Evolutionary conservation across 2,888 invertebrate genomes (phyloP).

Genomic region (Latrodectus hesperus): DNA sequence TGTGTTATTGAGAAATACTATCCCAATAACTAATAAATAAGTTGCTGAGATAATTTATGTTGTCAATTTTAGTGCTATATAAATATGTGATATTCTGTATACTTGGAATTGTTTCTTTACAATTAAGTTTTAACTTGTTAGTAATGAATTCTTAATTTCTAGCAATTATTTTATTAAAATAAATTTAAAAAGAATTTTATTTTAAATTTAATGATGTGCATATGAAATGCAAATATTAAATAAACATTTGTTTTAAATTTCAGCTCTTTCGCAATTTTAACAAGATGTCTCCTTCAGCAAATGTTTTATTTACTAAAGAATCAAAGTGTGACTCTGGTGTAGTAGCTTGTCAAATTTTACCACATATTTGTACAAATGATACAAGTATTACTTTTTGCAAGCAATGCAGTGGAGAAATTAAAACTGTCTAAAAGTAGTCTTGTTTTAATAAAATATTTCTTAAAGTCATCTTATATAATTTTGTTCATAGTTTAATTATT

Average conservation of each 20-base stretch:
- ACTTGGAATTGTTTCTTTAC: background rate
- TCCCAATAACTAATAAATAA: background rate
- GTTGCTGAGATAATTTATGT: background rate
- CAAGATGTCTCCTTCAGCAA: background rate
- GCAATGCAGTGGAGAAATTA: constrained; percentile 40
- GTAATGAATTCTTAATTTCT: too few relatives aligned
- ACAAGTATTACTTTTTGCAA: constrained; percentile 10
- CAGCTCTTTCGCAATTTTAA: constrained; percentile 10
- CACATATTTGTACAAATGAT: constrained; percentile 9
- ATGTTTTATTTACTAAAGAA: background rate
- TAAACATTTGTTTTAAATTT: background rate
- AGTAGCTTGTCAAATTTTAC: background rate
- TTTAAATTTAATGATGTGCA: too few relatives aligned
- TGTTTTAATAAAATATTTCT: background rate
- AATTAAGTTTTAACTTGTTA: too few relatives aligned
- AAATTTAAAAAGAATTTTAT: too few relatives aligned
- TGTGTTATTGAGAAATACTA: background rate
- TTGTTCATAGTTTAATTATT: too few relatives aligned
- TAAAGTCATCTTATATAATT: too few relatives aligned
- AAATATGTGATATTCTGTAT: background rate
- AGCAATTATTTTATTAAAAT: too few relatives aligned
- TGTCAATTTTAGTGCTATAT: background rate
- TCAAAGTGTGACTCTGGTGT: background rate
- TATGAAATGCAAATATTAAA: too few relatives aligned
- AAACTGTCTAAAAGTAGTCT: constrained; percentile 12